Evolutionary conservation across 2,113 vertebrate genomes (phyloP), one percentile per base, ranked within the genome.

Genomic region (Actenoides lindsayi): DNA sequence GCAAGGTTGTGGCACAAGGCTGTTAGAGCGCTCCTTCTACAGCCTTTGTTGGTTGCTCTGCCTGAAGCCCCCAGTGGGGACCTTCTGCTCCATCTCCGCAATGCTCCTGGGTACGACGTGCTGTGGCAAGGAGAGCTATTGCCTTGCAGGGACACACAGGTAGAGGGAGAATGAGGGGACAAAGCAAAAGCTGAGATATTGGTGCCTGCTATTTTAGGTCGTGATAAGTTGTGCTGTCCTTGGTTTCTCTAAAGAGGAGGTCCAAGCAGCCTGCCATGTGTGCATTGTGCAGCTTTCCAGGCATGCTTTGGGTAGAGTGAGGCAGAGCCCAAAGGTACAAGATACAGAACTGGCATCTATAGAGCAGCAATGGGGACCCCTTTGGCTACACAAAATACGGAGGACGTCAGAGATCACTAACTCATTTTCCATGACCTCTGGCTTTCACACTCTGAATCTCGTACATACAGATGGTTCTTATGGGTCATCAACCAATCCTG

Each of bases 131-230:
- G 25, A 86, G 10, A 85, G 15, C 27, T 64, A 23, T 16, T 60
- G 31, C 11, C 15, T 64, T 39, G 39, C 0, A 0, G 33, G n/a
- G 41, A 14, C 50, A 62, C 15, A 2, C 12, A 80, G 62, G 3
- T 8, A 13, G 10, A 70, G 4, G 1, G 25, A 28, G 4, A 3
- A 50, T 7, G 13, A 83, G 11, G 42, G 17, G 13, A 13, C 9
- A 81, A 33, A 83, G 20, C 28, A 48, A 63, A 62, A 85, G 62
- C 14, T 56, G 62, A 71, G 81, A 7, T 44, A 27, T 8, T 28
- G 30, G 14, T 83, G 35, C 17, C 71, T 1, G 1, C 16, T 73
- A 2, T 76, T 87, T 83, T 48, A 33, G 16, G 41, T 69, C 53
- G 42, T 24, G 65, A 13, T 71, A 44, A 13, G 21, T 69, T 68